phyloP scores from a whole-genome alignment of 92 coral and sea anemone genomes.

The Virgularia gustaviana region DNA sequence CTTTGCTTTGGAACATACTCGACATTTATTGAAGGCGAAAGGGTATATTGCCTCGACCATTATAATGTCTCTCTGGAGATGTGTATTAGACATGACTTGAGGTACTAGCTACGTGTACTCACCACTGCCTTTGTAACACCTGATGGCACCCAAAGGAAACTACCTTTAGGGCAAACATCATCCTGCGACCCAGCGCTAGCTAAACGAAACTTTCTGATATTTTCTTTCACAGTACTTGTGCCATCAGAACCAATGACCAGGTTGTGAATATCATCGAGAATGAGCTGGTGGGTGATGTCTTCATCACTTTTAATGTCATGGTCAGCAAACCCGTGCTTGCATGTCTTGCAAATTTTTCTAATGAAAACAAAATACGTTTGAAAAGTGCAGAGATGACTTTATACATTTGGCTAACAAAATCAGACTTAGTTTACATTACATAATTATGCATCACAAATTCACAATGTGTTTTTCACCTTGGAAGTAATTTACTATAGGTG shows the following conservation, averaged over 20 bases:
- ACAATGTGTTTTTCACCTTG: no score
- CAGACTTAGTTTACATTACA: no score
- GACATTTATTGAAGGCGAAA: no score
- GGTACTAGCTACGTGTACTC: constrained; percentile 34
- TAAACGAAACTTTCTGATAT: constrained; percentile 32
- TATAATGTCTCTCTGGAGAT: no score
- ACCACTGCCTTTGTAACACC: constrained; percentile 86
- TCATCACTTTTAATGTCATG: constrained; percentile 88
- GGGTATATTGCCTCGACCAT: no score
- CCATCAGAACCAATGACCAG: constrained; percentile 40
- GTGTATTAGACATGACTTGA: background rate
- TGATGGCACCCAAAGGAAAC: constrained; percentile 92
- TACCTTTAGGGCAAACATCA: constrained; percentile 37
- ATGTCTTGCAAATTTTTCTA: constrained; percentile 97
- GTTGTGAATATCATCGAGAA: constrained; percentile 46
- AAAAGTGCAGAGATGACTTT: no score
- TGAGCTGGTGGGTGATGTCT: constrained; percentile 77
- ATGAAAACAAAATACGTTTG: background rate
- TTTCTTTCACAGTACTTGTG: constrained; percentile 24
- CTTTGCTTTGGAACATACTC: background rate
- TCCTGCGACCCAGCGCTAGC: constrained; percentile 14
- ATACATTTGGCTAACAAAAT: no score
- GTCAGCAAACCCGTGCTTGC: constrained; percentile 91
- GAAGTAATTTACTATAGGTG: no score
- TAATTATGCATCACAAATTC: no score